Conservation (phyloP, 2,113 vertebrate genomes). For the Apaloderma vittatum region DNA sequence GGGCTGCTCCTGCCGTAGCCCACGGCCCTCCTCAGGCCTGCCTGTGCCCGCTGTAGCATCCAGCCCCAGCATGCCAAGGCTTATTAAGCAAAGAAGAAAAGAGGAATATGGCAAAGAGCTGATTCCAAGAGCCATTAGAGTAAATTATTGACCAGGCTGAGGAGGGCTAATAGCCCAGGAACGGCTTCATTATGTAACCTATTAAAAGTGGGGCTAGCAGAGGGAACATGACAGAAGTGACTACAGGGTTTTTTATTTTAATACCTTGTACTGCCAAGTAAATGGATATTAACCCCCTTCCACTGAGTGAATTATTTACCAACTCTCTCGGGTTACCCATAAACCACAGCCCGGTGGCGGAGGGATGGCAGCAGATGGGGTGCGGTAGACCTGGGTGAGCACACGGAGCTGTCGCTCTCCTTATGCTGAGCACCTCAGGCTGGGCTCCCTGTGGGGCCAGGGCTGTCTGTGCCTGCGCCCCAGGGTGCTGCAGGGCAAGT, state of each 20-base stretch:
- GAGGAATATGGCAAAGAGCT: constrained; percentile 27
- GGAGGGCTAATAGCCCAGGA: constrained; percentile 62
- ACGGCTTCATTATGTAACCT: constrained; percentile 74
- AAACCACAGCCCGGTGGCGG: not conserved
- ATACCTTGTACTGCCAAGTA: constrained; percentile 48
- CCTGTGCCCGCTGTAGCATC: not conserved
- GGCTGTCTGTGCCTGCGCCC: not conserved
- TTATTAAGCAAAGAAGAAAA: not conserved
- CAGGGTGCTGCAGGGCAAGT: not conserved
- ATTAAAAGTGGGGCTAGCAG: constrained; percentile 68
- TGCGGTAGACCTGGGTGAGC: rapidly evolving
- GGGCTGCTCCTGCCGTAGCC: not conserved
- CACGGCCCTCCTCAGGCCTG: not conserved
- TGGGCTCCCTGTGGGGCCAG: not conserved
- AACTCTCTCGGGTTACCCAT: not conserved
- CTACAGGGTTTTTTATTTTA: constrained; percentile 57
- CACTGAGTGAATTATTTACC: constrained; percentile 70
- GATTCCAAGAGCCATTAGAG: constrained; percentile 44
- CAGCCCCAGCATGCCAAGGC: not conserved
- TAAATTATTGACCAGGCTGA: constrained; percentile 69
- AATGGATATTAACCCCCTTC: constrained; percentile 58
- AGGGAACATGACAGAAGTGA: constrained; percentile 36
- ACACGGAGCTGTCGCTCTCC: not conserved
- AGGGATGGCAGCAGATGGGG: not conserved
- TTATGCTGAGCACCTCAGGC: rapidly evolving